phyloP scores from a whole-genome alignment of 2,113 vertebrate species.

The Eretmochelys imbricata region DNA sequence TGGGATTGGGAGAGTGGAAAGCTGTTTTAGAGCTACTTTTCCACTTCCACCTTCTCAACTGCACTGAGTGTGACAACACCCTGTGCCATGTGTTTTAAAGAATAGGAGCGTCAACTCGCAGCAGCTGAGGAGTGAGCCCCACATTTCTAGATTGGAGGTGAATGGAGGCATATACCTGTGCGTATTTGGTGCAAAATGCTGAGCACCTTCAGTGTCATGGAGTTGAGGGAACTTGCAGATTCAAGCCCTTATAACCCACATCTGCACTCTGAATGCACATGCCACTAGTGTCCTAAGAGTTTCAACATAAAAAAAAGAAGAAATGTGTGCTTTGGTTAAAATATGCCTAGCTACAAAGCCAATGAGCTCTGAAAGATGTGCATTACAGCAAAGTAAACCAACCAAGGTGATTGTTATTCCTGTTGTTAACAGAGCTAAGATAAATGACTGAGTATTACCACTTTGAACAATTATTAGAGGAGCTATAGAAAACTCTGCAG shows the following conservation, averaged over 20 bases:
- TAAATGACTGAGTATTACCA: not conserved
- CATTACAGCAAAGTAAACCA: not conserved
- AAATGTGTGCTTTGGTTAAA: not conserved
- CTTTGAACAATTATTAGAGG: not conserved
- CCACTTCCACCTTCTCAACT: not conserved
- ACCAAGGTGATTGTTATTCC: not conserved
- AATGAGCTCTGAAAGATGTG: not conserved
- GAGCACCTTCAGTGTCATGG: not conserved
- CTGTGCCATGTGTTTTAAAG: not conserved
- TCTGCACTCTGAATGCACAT: not conserved
- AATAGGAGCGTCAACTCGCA: not conserved
- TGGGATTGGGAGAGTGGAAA: not conserved
- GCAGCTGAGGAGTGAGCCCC: not conserved
- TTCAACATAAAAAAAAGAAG: not conserved
- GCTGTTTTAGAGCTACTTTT: not conserved
- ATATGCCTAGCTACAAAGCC: not conserved
- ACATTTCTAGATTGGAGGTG: not conserved
- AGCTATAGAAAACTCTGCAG: not conserved
- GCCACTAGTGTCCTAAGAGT: not conserved
- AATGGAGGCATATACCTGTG: not conserved
- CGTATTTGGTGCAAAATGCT: not conserved
- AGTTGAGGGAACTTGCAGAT: not conserved
- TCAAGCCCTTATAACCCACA: not conserved
- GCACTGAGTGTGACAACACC: accelerated
- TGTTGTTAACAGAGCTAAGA: not conserved